Evolutionary conservation across 1,140 invertebrate genomes (phyloP).

Genomic region (Carcinoscorpius rotundicauda): DNA sequence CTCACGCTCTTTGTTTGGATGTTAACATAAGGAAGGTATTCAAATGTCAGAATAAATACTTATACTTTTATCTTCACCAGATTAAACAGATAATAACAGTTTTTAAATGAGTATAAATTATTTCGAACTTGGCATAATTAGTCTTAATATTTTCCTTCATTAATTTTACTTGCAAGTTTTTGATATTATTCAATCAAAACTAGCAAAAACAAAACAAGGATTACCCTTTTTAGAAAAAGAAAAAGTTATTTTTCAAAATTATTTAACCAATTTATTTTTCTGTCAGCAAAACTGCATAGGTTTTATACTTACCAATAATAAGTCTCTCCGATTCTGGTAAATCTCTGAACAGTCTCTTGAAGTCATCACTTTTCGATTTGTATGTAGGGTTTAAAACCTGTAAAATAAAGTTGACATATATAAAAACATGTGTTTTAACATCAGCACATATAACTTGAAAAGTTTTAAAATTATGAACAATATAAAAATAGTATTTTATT

Average conservation of each 20-base stretch:
- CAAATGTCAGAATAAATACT: too few species aligned
- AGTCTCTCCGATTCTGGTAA: slow-evolving; percentile 79
- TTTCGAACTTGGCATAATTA: too few species aligned
- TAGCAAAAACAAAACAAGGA: neutral
- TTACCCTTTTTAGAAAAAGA: slow-evolving; percentile 62
- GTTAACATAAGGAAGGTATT: too few species aligned
- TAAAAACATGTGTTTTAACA: neutral
- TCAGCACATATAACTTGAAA: neutral
- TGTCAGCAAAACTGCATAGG: slow-evolving; percentile 52
- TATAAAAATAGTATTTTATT: too few species aligned
- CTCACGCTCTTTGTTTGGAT: too few species aligned
- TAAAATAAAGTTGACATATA: slow-evolving; percentile 2
- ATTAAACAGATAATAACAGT: too few species aligned
- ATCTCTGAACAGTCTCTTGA: slow-evolving; percentile 83
- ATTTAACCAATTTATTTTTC: slow-evolving; percentile 87
- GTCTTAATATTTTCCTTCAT: too few species aligned
- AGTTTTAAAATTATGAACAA: neutral
- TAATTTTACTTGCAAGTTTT: slow-evolving; percentile 42
- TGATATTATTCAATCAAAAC: slow-evolving; percentile 44
- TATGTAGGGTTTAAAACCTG: slow-evolving; percentile 78
- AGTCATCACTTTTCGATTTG: slow-evolving; percentile 82
- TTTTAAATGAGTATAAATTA: too few species aligned
- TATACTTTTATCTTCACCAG: too few species aligned
- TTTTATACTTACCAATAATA: slow-evolving; percentile 62
- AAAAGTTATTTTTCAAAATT: slow-evolving; percentile 83